Conservation (phyloP, 1,140 invertebrate species). For the Trachymyrmex septentrionalis region DNA sequence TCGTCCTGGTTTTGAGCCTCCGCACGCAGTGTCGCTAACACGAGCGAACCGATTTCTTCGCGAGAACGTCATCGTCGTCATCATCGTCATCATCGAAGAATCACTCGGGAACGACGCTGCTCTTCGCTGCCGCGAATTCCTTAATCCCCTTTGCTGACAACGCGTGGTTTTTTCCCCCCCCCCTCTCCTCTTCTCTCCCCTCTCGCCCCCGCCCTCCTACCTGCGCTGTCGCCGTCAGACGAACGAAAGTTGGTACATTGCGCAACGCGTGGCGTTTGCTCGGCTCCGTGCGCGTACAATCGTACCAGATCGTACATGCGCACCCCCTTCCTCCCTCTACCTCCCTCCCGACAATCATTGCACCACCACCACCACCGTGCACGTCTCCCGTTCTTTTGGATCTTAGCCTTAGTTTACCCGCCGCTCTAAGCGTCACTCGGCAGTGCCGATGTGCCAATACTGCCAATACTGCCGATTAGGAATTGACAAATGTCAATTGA, state of each 20-base stretch:
- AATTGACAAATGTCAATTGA: no score
- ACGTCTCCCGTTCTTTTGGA: conserved; percentile 3
- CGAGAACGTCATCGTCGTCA: not conserved
- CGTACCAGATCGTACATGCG: no score
- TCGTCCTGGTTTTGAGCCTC: not conserved
- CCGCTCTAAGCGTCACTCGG: not conserved
- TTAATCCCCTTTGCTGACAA: conserved; percentile 32
- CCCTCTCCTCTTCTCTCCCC: not conserved
- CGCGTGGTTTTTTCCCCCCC: conserved; percentile 6
- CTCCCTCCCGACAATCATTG: no score
- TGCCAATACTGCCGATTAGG: not conserved
- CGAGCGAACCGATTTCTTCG: not conserved
- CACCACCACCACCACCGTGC: not conserved
- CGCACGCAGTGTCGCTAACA: not conserved
- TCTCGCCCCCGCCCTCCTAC: no score
- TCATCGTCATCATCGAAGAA: not conserved
- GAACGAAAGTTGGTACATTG: conserved; percentile 82
- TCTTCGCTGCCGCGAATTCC: conserved; percentile 44
- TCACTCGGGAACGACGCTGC: not conserved
- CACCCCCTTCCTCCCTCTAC: conserved; percentile 40
- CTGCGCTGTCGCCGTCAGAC: conserved; percentile 12
- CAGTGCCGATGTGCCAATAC: no score
- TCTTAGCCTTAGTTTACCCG: not conserved
- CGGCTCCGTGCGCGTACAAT: conserved; percentile 53
- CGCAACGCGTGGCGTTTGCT: conserved; percentile 80